A percentile compares a stretch with the other conserved stretches of the same genome.
Conservation (phyloP, 53 echinoderm and acorn worm genomes). For the Crossaster papposus region DNA sequence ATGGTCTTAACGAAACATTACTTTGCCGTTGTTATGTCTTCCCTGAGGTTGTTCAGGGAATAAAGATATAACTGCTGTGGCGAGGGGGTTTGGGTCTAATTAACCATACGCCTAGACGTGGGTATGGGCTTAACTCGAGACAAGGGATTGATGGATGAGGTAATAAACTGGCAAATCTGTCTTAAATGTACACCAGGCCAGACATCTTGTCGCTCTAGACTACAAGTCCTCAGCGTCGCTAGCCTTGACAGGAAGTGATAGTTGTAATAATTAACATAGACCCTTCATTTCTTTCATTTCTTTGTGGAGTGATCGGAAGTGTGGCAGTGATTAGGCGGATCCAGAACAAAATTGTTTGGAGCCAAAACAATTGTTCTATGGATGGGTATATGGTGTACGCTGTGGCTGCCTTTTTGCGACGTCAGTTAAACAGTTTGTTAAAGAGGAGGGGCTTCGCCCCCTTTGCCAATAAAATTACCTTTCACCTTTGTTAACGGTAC, state of each 20-base stretch:
- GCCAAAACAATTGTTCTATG: too few species aligned
- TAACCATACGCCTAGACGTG: not conserved
- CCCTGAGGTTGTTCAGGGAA: not conserved
- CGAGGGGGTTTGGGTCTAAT: not conserved
- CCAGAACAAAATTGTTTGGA: not conserved
- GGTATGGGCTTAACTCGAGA: not conserved
- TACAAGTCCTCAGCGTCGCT: not conserved
- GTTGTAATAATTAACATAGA: not conserved
- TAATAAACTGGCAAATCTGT: constrained; percentile 2
- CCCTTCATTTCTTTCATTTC: not conserved
- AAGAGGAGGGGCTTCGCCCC: too few species aligned
- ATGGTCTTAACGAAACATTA: too few species aligned
- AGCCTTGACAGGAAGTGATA: not conserved
- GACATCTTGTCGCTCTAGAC: not conserved
- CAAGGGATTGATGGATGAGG: not conserved
- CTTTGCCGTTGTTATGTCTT: not conserved
- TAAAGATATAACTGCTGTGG: not conserved
- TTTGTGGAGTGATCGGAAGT: not conserved
- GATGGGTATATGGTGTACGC: too few species aligned
- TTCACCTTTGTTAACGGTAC: too few species aligned
- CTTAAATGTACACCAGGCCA: not conserved
- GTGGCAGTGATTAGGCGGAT: not conserved
- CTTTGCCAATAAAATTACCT: too few species aligned
- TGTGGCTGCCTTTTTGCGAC: too few species aligned
- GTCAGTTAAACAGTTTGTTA: too few species aligned